Evolutionary conservation across 37 sponge, comb jelly and placozoan genomes (phyloP), one percentile per base, ranked within the genome.

Genomic region (Theonella swinhoei): DNA sequence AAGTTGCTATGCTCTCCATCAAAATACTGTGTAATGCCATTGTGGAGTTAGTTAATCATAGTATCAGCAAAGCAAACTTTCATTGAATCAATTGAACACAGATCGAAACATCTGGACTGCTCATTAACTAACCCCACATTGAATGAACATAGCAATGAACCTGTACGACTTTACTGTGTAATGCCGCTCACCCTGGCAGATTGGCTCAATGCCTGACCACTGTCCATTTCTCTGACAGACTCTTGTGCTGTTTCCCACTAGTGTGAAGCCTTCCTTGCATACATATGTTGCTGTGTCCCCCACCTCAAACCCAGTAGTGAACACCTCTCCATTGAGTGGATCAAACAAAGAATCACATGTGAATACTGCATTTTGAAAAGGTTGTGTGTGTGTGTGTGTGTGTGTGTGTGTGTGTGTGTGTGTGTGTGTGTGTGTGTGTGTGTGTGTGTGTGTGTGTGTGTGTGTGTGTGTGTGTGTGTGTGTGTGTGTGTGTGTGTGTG

Each of bases 161-260:
- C n/a, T 25, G 26, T 58, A 58, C 11, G 26, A 28, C 31, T n/a
- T 68, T 17, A 68, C 11, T 58, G 60, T 58, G n/a, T n/a, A n/a
- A n/a, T n/a, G n/a, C n/a, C n/a, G 28, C 70, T 88, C 72, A 91
- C 87, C 28, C 28, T 22, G 35, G 78, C 94, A 94, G 24, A 54
- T 22, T 34, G 94, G 94, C 9, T 64, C 77, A 33, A 23, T 9
- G 42, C 88, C 94, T 24, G 80, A 73, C 90, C 90, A 94, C 39
- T 64, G 29, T 43, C 94, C 90, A 78, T 74, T 64, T 24, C 58
- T 25, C 41, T 82, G 75, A 64, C 93, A 93, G 3, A 39, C 39
- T 38, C 93, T 42, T 8, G 28, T 61, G 1, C 60, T 36, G 3
- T 78, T 36, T 26, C 88, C 83, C 20, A 40, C 34, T 25, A 93